Evolutionary conservation across 2,113 vertebrate species (phyloP).

Genomic region (Benitochromis conjunctus): DNA sequence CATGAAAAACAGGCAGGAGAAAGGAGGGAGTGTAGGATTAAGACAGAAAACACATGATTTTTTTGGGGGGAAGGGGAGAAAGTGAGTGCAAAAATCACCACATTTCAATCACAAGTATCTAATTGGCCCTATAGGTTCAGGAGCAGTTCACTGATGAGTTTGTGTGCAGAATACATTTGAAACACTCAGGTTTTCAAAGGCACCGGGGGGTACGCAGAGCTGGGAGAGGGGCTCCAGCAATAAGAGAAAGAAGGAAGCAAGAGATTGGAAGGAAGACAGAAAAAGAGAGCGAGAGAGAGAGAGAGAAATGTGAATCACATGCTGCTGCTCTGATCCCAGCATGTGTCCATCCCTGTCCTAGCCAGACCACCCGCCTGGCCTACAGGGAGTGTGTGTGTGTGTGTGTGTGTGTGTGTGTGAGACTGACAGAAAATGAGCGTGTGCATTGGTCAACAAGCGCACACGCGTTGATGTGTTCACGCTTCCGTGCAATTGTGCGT

Average conservation of each 20-base stretch:
- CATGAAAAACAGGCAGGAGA: slow-evolving; percentile 16
- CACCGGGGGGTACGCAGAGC: slow-evolving; percentile 23
- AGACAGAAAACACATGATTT: slow-evolving; percentile 25
- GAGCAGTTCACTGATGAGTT: slow-evolving; percentile 23
- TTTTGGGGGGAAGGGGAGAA: not conserved
- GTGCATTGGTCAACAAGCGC: slow-evolving; percentile 15
- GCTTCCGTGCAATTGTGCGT: not conserved
- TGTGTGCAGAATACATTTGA: slow-evolving; percentile 56
- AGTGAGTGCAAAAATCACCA: not conserved
- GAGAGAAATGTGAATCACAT: slow-evolving; percentile 48
- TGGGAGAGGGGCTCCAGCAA: slow-evolving; percentile 11
- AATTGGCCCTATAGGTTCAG: slow-evolving; percentile 44
- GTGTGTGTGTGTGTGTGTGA: not conserved
- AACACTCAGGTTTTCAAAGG: slow-evolving; percentile 49
- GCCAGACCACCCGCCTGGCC: slow-evolving; percentile 52
- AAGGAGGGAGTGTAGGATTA: slow-evolving; percentile 18
- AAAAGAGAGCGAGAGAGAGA: not conserved
- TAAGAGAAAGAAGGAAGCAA: slow-evolving; percentile 24
- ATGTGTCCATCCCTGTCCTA: slow-evolving; percentile 53
- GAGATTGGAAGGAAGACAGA: slow-evolving; percentile 8
- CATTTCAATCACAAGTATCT: slow-evolving; percentile 33
- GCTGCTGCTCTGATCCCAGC: slow-evolving; percentile 59
- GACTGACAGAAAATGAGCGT: not conserved
- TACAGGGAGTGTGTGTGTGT: slow-evolving; percentile 32
- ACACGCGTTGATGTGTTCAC: slow-evolving; percentile 1